Base-by-base conservation (phyloP, 2,113 vertebrate species). In the Phalacrocorax brasilianus region DNA sequence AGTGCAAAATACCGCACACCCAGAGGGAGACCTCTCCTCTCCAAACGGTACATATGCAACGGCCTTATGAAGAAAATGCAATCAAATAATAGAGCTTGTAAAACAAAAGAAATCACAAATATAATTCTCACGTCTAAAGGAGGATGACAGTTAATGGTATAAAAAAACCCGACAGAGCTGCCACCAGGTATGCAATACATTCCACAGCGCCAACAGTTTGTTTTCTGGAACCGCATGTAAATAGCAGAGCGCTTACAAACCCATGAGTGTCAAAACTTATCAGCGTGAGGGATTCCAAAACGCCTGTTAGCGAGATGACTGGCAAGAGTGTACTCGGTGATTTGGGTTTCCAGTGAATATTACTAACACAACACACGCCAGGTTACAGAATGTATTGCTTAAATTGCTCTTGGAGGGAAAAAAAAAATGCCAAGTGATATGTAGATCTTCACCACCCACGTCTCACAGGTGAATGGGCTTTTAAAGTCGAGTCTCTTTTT, bases 161-260 rank as follows among this genome's bases (percentile, higher is more conserved):
- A 65, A 95, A 93, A 85, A 80, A 52, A 20, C 8, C 95, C 4
- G 17, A 68, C 30, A 92, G 86, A 97, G 94, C 93, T 96, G 96
- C 76, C 93, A 89, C 70, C 77, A 85, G 91, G 86, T 90, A 77
- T 27, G 82, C 50, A 86, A 94, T 44, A 91, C 85, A 95, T 97
- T 96, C 96, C 83, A 92, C 95, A 98, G 98, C 98, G 98, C 96
- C 96, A 9, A 96, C 61, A 88, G 94, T 93, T 91, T 93, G 96
- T 77, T 96, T 98, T 94, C 94, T 88, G 94, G 95, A 89, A 96
- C 96, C 47, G 22, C 45, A 84, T 1, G 58, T 55, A 84, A 96
- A 92, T 11, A 89, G 95, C 71, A 21, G 87, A 95, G 96, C 22
- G 17, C 85, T 90, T 62, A 90, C 88, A 92, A 89, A 95, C 67